Evolutionary conservation across 2,888 invertebrate species (phyloP), one percentile per base, ranked within the genome.

Genomic region (Lepas anatifera): DNA sequence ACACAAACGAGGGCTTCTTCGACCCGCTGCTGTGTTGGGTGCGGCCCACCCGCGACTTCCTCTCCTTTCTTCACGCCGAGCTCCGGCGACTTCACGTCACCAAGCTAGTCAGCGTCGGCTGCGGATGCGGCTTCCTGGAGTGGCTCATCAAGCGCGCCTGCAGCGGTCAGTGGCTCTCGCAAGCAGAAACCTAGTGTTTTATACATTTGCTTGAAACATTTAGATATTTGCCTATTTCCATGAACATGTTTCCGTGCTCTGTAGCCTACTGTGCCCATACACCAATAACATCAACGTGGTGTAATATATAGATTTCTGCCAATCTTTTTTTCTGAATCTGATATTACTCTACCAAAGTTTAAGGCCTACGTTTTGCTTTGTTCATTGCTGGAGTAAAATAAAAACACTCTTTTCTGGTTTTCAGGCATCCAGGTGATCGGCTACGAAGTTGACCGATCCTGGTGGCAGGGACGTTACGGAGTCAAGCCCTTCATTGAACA

Each of bases 91-190:
- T 68, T 13, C 64, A 70, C 22, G 50, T 71, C 52, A 52, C 67
- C 18, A 48, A 64, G 35, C 63, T 74, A 16, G 78, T 87, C 70
- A 90, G 90, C 74, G 80, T 92, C 46, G 91, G 91, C 1, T 91
- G 91, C 78, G 91, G 92, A 22, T 87, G 87, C 73, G 91, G 91
- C 0, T 80, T 92, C n/a, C 81, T 92, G 41, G 92, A 92, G 79
- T 91, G 91, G 90, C 85, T 91, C 74, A 80, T 92, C 67, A 81
- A 81, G 63, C 80, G 85, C 78, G 85, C 85, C 75, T 64, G 64
- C 64, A 85, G 85, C 75, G 86, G 89, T 89, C 68, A 68, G 64
- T 39, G 25, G n/a, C 13, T 32, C 8, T 18, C 10, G 41, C 41
- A 13, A 41, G 41, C 16, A 41, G 41, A 37, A n/a, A n/a, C n/a